Evolutionary conservation across 2,888 invertebrate genomes (phyloP), one percentile per base, ranked within the genome.

Genomic region (Dicycla oo): DNA sequence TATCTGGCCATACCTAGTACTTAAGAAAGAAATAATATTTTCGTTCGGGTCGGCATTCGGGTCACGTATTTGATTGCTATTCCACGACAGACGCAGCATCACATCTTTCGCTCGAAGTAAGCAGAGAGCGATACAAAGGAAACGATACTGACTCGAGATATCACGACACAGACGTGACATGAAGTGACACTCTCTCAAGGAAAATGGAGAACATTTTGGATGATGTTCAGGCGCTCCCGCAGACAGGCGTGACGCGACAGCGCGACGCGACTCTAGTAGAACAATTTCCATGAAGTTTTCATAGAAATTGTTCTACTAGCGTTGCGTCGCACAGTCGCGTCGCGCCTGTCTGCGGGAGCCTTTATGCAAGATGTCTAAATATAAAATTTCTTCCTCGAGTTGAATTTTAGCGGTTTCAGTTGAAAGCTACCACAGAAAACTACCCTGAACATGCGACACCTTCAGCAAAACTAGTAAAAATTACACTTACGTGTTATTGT

Each of bases 31-130:
- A 60, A 63, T 65, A 45, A 60, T 60, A 53, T 71, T 40, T 53
- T 49, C 30, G 40, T 51, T 40, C 3, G n/a, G 23, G 38, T 61
- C 45, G n/a, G 23, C 54, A 80, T 53, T 63, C 65, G 23, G 40
- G 45, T 61, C 84, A 82, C 84, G 82, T 82, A 71, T 66, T 74
- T 54, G 57, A 78, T 81, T 78, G 69, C 60, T 63, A 69, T 67
- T 77, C 77, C 73, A 63, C 58, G 40, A 43, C 57, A 58, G 67
- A 20, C 30, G 15, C 64, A 64, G 73, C 82, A 53, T 69, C 80
- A 49, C 57, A 43, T 73, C 73, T 72, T 57, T 26, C 51, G 51
- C 43, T 47, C 26, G 45, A 20, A 56, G 26, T 43, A 26, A 49
- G 18, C 56, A 45, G 61, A 58, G n/a, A 54, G n/a, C 40, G 26